Conservation (phyloP, 37 sponge, comb jelly and placozoan genomes). For the Aplysina aerophoba region DNA sequence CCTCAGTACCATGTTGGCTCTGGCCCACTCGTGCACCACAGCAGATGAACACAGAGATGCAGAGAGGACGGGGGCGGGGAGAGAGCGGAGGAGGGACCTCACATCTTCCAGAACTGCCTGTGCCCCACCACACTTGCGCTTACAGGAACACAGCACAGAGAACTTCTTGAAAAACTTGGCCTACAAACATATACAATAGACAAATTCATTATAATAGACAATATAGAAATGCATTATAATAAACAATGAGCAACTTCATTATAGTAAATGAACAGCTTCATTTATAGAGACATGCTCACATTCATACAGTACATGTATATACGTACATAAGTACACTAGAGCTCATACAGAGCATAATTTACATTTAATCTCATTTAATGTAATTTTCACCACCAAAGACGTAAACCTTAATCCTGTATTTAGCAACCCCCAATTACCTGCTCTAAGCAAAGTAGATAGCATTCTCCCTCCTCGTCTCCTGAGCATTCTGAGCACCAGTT, state of each 20-base stretch:
- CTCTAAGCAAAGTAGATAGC: background rate
- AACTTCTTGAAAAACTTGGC: slow-evolving; percentile 24
- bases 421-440: slow-evolving; percentile 5
- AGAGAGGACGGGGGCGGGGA: background rate
- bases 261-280: too few relatives aligned
- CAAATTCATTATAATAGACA: background rate
- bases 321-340: background rate
- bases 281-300: background rate
- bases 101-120: background rate
- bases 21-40: background rate
- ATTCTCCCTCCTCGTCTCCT: background rate
- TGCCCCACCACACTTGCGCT: background rate
- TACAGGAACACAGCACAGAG: slow-evolving; percentile 16
- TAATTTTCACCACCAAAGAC: too few relatives aligned
- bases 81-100: background rate
- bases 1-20: background rate
- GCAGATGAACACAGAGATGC: background rate
- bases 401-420: too few relatives aligned
- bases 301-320: background rate
- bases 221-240: background rate
- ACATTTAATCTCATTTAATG: too few relatives aligned
- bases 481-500: background rate
- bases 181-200: background rate
- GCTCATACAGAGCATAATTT: too few relatives aligned
- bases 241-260: too few relatives aligned